phyloP scores from a whole-genome alignment of 2,113 vertebrate genomes.

The Danionella cerebrum region DNA sequence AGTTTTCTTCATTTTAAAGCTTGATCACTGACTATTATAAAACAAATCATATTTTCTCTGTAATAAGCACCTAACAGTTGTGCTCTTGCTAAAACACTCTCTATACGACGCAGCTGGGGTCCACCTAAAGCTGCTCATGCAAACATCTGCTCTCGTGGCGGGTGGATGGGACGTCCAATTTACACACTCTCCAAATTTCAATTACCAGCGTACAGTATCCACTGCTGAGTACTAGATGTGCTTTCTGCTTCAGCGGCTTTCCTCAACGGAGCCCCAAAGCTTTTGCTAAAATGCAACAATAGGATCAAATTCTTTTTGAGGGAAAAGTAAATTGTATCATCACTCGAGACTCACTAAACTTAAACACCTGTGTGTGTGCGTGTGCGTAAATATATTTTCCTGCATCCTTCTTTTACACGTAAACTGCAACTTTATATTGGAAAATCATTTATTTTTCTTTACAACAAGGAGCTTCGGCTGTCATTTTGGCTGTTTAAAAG shows the following conservation, averaged over 20 bases:
- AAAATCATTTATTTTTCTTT: too few relatives aligned
- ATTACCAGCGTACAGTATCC: conserved; percentile 49
- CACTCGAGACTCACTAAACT: too few relatives aligned
- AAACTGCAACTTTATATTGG: too few relatives aligned
- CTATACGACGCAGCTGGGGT: neutral
- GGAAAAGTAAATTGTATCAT: neutral
- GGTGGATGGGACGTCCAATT: neutral
- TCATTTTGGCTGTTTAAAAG: too few relatives aligned
- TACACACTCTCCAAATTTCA: conserved; percentile 51
- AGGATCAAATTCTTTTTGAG: too few relatives aligned
- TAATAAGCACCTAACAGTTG: neutral
- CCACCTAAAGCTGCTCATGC: neutral
- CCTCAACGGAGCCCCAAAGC: conserved; percentile 29
- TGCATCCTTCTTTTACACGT: too few relatives aligned
- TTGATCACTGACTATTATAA: neutral
- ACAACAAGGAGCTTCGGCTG: too few relatives aligned
- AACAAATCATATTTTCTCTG: neutral
- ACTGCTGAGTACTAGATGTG: conserved; percentile 26
- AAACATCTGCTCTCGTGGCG: neutral
- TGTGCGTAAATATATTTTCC: too few relatives aligned
- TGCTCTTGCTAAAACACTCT: neutral
- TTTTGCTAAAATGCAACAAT: too few relatives aligned
- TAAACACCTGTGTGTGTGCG: too few relatives aligned
- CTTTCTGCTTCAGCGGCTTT: conserved; percentile 7
- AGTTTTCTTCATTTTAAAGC: too few relatives aligned